These are phyloP conservation scores for Parelbella ahira DNA, from an alignment of 2,888 invertebrate genomes.

Conservation along the genomic window DNA sequence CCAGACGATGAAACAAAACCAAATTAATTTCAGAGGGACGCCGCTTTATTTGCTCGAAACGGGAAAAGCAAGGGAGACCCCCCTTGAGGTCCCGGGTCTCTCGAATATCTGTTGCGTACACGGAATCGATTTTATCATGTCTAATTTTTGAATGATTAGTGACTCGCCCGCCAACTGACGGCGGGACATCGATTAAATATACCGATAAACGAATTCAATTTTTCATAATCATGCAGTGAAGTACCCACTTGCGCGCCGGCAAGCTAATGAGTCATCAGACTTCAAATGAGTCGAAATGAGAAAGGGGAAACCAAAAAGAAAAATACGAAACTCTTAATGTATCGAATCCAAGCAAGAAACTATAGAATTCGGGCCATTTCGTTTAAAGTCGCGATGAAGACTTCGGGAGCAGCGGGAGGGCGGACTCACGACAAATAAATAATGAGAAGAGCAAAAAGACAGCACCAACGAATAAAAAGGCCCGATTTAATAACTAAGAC, in stretches of 20 bases:
- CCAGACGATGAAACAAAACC: constrained; percentile 78
- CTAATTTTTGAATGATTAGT: constrained; percentile 66
- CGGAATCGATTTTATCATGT: constrained; percentile 50
- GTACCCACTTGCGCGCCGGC: neutral
- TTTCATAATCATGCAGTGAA: constrained; percentile 10
- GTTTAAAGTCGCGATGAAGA: constrained; percentile 42
- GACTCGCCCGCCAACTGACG: constrained; percentile 46
- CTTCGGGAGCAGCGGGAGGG: constrained; percentile 41
- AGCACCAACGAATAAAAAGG: constrained; percentile 43
- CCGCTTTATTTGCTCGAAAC: constrained; percentile 67
- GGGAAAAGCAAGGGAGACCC: constrained; percentile 65
- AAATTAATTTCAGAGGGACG: constrained; percentile 76
- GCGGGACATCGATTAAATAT: constrained; percentile 53
- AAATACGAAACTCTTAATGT: constrained; percentile 16
- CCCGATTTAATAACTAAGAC: constrained; percentile 48
- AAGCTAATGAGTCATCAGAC: constrained; percentile 20
- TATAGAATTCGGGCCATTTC: constrained; percentile 39
- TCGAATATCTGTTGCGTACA: constrained; percentile 57
- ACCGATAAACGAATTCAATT: constrained; percentile 42
- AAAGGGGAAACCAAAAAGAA: constrained; percentile 32
- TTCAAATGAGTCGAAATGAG: constrained; percentile 7
- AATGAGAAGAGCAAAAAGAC: constrained; percentile 54
- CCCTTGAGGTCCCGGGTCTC: constrained; percentile 65
- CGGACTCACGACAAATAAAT: constrained; percentile 54
- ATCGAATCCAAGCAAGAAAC: constrained; percentile 26